A percentile compares a stretch with the other conserved stretches of the same genome.
These are phyloP conservation scores for Gopherus flavomarginatus DNA, from an alignment of 2,113 vertebrate genomes.

Conservation along the genomic window DNA sequence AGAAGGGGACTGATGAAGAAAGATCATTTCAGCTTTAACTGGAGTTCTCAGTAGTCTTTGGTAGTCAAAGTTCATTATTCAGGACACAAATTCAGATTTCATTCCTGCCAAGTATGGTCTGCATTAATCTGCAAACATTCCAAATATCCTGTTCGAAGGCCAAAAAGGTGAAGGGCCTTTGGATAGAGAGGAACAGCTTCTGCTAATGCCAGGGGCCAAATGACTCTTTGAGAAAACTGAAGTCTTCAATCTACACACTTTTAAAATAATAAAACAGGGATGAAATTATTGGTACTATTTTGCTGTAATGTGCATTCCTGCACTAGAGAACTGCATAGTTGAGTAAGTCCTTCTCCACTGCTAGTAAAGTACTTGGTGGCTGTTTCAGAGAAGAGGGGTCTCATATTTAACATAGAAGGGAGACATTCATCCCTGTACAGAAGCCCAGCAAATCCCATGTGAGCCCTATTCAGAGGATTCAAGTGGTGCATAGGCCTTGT, in stretches of 20 bases:
- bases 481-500: background rate
- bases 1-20: background rate
- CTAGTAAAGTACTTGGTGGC: background rate
- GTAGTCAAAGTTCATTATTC: background rate
- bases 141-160: background rate
- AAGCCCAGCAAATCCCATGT: background rate
- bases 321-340: background rate
- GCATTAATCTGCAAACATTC: background rate
- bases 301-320: background rate
- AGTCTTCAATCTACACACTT: background rate
- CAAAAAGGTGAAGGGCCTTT: background rate
- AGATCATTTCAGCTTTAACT: background rate
- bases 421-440: background rate
- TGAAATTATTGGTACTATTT: background rate
- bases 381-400: background rate
- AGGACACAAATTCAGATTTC: background rate
- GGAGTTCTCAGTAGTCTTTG: background rate
- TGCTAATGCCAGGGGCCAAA: background rate
- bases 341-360: rapidly evolving
- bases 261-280: background rate
- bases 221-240: background rate
- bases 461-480: background rate
- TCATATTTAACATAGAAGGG: background rate
- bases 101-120: background rate
- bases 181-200: background rate